phyloP scores from a whole-genome alignment of 2,113 vertebrate species.

The Rhinogobius similis region DNA sequence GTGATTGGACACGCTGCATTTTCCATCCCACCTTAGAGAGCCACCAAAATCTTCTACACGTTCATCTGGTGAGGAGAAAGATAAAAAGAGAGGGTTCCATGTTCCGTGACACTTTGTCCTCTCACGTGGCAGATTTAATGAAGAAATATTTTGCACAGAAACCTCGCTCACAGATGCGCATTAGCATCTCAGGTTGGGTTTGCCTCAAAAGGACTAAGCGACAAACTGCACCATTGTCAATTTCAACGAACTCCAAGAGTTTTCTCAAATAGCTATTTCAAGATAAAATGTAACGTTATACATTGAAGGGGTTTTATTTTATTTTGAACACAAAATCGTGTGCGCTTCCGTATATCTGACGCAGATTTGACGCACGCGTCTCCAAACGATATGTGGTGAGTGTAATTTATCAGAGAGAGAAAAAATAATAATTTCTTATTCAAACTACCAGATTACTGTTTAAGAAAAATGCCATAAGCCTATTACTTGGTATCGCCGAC shows the following conservation, averaged over 20 bases:
- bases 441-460: background rate
- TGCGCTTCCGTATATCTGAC: background rate
- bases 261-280: constrained; percentile 38
- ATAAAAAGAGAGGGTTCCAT: constrained; percentile 58
- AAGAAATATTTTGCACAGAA: background rate
- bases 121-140: constrained; percentile 9
- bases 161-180: constrained; percentile 36
- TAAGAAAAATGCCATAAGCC: background rate
- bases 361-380: background rate
- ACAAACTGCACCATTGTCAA: constrained; percentile 53
- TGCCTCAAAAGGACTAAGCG: constrained; percentile 28
- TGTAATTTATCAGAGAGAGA: background rate
- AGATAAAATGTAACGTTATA: constrained; percentile 24
- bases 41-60: constrained; percentile 48
- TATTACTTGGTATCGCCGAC: background rate
- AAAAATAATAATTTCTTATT: background rate
- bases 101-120: constrained; percentile 8
- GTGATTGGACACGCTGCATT: constrained; percentile 55
- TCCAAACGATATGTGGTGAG: background rate
- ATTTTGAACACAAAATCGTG: constrained; percentile 7
- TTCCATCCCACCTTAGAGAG: constrained; percentile 54
- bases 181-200: constrained; percentile 28
- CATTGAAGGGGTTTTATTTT: background rate
- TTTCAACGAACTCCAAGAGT: fast-evolving
- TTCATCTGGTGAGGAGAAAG: constrained; percentile 59